phyloP scores from a whole-genome alignment of 2,888 invertebrate species.

The Xanthorhoe designata region DNA sequence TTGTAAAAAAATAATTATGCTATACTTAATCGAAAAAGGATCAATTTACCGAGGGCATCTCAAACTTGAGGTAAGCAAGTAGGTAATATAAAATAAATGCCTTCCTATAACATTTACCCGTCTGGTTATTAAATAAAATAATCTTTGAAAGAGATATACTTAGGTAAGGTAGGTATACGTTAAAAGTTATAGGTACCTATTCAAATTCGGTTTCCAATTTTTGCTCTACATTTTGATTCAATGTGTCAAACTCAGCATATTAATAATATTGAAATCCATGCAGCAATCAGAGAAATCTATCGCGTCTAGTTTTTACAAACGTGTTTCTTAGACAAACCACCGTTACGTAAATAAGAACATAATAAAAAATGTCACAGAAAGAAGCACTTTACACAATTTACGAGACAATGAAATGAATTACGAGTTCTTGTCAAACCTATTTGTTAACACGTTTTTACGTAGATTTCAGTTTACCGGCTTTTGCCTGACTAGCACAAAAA shows the following conservation, averaged over 20 bases:
- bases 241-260: neutral
- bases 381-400: constrained; percentile 35
- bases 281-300: constrained; percentile 3
- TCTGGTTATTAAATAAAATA: too few species aligned
- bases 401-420: constrained; percentile 37
- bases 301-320: constrained; percentile 16
- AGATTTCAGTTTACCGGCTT: neutral
- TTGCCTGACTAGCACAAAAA: neutral
- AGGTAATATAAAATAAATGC: too few species aligned
- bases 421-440: constrained; percentile 31
- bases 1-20: constrained; percentile 14
- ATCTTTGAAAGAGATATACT: too few species aligned
- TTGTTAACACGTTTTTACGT: constrained; percentile 12
- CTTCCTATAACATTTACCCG: too few species aligned
- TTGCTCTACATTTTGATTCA: constrained; percentile 4
- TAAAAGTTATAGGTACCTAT: too few species aligned
- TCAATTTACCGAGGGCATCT: too few species aligned
- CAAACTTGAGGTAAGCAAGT: too few species aligned
- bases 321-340: constrained; percentile 11
- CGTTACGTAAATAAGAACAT: constrained; percentile 21
- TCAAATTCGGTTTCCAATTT: neutral
- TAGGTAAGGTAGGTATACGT: too few species aligned
- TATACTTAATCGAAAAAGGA: neutral
- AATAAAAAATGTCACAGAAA: constrained; percentile 26
- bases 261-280: neutral